Evolutionary conservation across 2,797 vertebrate species (phyloP).

Genomic region (Chloroceryle amazona): DNA sequence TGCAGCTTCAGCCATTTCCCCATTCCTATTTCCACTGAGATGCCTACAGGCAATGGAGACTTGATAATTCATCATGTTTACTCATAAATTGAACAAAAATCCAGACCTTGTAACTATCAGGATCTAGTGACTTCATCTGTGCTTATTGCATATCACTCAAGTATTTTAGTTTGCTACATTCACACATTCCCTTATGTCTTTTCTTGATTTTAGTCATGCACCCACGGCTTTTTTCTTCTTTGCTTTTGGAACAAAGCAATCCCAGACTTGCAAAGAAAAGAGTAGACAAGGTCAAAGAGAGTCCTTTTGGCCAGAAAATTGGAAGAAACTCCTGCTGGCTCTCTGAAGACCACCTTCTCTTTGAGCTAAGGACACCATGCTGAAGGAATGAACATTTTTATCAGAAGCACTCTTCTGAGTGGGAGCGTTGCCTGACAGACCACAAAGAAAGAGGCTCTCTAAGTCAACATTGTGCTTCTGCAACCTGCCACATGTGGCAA

Average conservation of each 20-base stretch:
- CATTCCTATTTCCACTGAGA: neutral
- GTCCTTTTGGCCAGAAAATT: neutral
- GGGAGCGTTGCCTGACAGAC: neutral
- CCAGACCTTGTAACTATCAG: neutral
- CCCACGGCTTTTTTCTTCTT: neutral
- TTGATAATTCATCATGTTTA: neutral
- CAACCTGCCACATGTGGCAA: neutral
- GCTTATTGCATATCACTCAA: neutral
- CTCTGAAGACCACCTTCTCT: neutral
- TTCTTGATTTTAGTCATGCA: neutral
- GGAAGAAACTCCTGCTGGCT: neutral
- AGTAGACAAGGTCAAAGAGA: neutral
- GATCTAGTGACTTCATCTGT: neutral
- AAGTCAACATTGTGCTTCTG: neutral
- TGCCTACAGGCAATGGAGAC: neutral
- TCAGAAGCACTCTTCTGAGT: neutral
- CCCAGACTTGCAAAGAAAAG: neutral
- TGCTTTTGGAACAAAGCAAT: neutral
- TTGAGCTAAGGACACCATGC: neutral
- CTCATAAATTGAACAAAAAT: neutral
- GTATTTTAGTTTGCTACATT: neutral
- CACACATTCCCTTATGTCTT: neutral
- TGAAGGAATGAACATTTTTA: neutral
- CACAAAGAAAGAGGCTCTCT: neutral
- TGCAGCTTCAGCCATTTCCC: neutral